Base-by-base conservation (phyloP, 2,797 vertebrate genomes). In the Cichlasoma orientale region DNA sequence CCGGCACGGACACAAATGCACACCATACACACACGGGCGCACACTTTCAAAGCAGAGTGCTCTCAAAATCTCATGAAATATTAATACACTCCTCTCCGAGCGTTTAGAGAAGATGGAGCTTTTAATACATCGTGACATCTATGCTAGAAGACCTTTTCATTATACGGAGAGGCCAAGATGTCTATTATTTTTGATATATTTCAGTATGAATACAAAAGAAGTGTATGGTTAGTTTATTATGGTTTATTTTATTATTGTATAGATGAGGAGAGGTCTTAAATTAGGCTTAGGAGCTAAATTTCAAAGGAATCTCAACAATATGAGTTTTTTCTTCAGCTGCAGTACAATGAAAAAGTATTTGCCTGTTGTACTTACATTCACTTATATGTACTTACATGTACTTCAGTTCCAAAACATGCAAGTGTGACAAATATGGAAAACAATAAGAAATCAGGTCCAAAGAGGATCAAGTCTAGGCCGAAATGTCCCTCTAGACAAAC, bases 61-160 rank as follows among this genome's bases (percentile, higher is more conserved):
- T 83, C 75, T 83, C 61, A 57, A 25, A 78, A 36, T 75, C 75
- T 88, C 85, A 91, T 94, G 74, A 93, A 93, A 92, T 80, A 23
- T 93, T 92, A 89, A 94, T 72, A 6, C 29, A 79, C 50, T 78
- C 55, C 57, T 79, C 78, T 56, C 69, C 31, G 36, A 77, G 77
- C 44, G 41, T 82, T 80, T 44, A 55, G 52, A 70, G 71, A 41
- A 52, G 31, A 79, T 3, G 33, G 68, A 57, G 80, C 63, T 33
- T 59, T 85, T 86, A 88, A 90, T 83, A 86, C 89, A 89, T 86
- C 70, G 6, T 50, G 33, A 25, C 47, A 27, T 59, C 25, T 63
- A 38, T 27, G 57, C 54, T 73, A 50, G 57, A 86, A 79, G 29
- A 75, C 4, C 80, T 75, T 84, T 93, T 91, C 56, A 93, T 94